Base-by-base conservation (phyloP, 2,113 vertebrate species). In the Erythrocercus mccallii region DNA sequence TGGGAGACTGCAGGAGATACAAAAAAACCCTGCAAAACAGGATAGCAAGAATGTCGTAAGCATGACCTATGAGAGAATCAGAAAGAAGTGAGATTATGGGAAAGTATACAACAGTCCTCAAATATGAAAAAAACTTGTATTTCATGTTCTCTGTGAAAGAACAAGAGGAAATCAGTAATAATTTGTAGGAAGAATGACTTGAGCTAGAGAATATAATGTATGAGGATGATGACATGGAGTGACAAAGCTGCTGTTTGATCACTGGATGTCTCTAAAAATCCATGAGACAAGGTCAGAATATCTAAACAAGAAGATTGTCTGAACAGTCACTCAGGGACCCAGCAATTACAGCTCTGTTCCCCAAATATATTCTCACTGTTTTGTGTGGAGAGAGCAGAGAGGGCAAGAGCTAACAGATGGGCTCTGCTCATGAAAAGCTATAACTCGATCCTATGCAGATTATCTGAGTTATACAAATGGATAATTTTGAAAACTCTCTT, bases 1-100 rank as follows among this genome's bases (percentile, higher is more conserved):
- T 54, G 11, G 35, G 8, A 56, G 10, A 68, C 3, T 48, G 13
- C 16, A 89, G 18, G 51, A 88, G 9, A 37, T 42, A 12, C 3
- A 3, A 45, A 47, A 22, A 15, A 9, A 1, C 0, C 0, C 13
- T 0, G 9, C 17, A 27, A 60, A 45, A 2, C 7, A 71, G 30
- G 9, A 45, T 13, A 61, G 16, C 11, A 88, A 77, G 19, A 35
- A n/a, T 31, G 25, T 54, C 24, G 28, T 61, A 88, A 83, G 11
- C 11, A 24, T 11, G 22, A 72, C 12, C 8, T 62, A 7, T 54
- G 30, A 58, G 47, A 89, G 14, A 66, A 30, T 57, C 23, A 81
- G 27, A 65, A 81, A 88, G 5, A 83, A 57, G 2, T 38, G 28
- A 78, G 23, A 35, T 47, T 42, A 68, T 28, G 12, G 23, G 5